phyloP scores from a whole-genome alignment of 2,888 invertebrate species.

The Archips xylosteana region DNA sequence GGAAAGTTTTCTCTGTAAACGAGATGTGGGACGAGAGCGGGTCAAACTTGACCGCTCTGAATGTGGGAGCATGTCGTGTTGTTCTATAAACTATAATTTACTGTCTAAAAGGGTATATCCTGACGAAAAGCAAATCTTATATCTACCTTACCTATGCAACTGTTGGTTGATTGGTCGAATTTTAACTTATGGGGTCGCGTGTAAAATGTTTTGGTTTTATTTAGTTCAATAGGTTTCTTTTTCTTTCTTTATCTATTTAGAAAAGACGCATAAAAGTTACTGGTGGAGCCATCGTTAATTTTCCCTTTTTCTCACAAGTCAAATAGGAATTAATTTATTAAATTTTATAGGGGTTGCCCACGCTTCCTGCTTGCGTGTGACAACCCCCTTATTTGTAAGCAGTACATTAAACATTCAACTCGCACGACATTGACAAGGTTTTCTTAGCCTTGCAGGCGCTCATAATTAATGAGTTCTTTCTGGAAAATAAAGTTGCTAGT shows the following conservation, averaged over 20 bases:
- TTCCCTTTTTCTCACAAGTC: slow-evolving; percentile 3
- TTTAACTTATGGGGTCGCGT: too few relatives aligned
- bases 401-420: slow-evolving; percentile 23
- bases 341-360: background rate
- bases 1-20: slow-evolving; percentile 34
- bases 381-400: slow-evolving; percentile 3
- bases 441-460: slow-evolving; percentile 19
- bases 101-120: background rate
- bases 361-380: slow-evolving; percentile 23
- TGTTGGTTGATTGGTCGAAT: too few relatives aligned
- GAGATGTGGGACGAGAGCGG: slow-evolving; percentile 24
- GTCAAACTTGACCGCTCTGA: slow-evolving; percentile 9
- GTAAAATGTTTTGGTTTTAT: too few relatives aligned
- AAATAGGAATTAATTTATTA: slow-evolving; percentile 12
- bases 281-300: background rate
- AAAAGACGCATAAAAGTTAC: too few relatives aligned
- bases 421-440: slow-evolving; percentile 28
- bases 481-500: slow-evolving; percentile 1
- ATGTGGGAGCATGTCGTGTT: background rate
- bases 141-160: too few relatives aligned
- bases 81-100: background rate
- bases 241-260: too few relatives aligned
- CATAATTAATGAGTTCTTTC: slow-evolving; percentile 11
- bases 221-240: too few relatives aligned
- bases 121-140: too few relatives aligned